Evolutionary conservation across 2,888 invertebrate genomes (phyloP), one percentile per base, ranked within the genome.

Genomic region (Pollenia labialis): DNA sequence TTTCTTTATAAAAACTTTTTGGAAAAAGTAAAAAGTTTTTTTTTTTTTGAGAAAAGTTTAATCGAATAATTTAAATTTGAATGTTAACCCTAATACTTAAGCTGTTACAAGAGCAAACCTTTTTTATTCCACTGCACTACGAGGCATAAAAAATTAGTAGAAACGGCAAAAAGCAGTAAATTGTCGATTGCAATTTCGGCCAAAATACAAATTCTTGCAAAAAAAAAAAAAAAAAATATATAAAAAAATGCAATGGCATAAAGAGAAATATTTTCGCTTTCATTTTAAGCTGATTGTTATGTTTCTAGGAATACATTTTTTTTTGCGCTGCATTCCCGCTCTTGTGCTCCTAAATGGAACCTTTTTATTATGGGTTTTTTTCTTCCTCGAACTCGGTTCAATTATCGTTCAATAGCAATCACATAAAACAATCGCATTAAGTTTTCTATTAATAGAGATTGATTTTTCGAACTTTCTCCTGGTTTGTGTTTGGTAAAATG

Each of bases 211-310:
- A 81, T 48, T 69, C 62, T 50, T 10, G 54, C 6, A 18, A 48
- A 10, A 71, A 14, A 18, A 76, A 18, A 48, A 6, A 64, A 14
- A 14, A 76, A 58, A 8, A 69, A 54, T 42, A 62, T 2, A 32
- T 32, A 32, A 32, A 32, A 32, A 32, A 32, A 32, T 32, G 50
- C 40, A 64, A 58, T 23, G 56, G 56, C 46, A 72, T 48, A 68
- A 64, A 77, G 46, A 42, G 11, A 66, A 81, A 76, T 74, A 76
- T 71, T 87, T 87, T 83, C 76, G 60, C 81, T 87, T 87, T 87
- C 83, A 81, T 72, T 77, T 76, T 32, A 44, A 18, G 48, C 18
- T 46, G 18, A 11, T 50, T 42, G 16, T 74, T 23, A 9, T 44
- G 40, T 74, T 74, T 46, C 44, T 40, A 2, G 1, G 46, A 32